Conservation (phyloP, 1,140 invertebrate species). For the Drosophila sucinea region DNA sequence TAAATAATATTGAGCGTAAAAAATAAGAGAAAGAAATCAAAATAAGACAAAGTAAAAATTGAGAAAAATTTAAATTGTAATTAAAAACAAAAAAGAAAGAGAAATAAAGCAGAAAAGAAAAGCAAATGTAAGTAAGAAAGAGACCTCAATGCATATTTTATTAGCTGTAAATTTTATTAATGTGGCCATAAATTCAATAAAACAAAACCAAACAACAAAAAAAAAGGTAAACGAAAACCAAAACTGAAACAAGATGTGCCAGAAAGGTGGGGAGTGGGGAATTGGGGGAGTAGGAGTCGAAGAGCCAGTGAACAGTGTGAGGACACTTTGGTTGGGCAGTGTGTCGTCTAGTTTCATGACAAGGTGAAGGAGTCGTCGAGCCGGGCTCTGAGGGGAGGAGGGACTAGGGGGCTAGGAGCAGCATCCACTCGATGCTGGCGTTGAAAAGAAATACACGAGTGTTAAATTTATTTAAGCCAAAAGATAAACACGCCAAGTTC, state of each 20-base stretch:
- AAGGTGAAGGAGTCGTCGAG: slow-evolving; percentile 3
- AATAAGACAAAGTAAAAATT: slow-evolving; percentile 25
- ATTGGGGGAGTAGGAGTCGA: neutral
- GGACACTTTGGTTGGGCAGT: slow-evolving; percentile 79
- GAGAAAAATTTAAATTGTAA: slow-evolving; percentile 42
- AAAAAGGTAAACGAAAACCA: slow-evolving; percentile 51
- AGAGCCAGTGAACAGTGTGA: slow-evolving; percentile 47
- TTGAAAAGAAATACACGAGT: slow-evolving; percentile 81
- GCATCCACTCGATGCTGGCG: slow-evolving; percentile 29
- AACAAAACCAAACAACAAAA: slow-evolving; percentile 44
- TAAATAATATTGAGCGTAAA: slow-evolving; percentile 47
- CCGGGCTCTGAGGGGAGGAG: too few species aligned
- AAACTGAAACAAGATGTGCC: slow-evolving; percentile 45
- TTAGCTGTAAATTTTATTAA: slow-evolving; percentile 81
- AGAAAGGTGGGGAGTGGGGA: neutral
- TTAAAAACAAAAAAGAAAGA: slow-evolving; percentile 40
- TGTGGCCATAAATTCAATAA: slow-evolving; percentile 76
- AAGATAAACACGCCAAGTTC: slow-evolving; percentile 58
- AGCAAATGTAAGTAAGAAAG: slow-evolving; percentile 54
- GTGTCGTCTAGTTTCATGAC: slow-evolving; percentile 54
- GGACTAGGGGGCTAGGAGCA: too few species aligned
- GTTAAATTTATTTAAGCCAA: slow-evolving; percentile 81
- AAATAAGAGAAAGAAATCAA: slow-evolving; percentile 16
- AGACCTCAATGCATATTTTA: slow-evolving; percentile 73
- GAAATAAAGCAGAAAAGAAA: slow-evolving; percentile 41